Percentiles rank a stretch among this genome's conserved stretches.
These are phyloP conservation scores for Brachyopa scutellaris DNA, from an alignment of 2,888 invertebrate species.

Conservation along the genomic window DNA sequence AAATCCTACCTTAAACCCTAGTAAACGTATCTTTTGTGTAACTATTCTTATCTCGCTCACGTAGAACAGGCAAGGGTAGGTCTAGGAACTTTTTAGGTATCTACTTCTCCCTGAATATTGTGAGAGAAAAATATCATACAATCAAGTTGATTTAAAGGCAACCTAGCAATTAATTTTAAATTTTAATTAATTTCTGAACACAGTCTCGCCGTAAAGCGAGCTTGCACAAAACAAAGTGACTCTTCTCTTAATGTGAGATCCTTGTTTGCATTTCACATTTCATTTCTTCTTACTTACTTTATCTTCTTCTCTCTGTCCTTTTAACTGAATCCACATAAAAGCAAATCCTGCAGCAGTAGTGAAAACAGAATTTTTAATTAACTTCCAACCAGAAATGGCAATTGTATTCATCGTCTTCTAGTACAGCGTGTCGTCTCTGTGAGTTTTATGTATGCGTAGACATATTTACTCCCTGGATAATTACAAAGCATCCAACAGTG, in stretches of 20 bases:
- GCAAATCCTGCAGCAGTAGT: slow-evolving; percentile 17
- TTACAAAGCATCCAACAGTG: background rate
- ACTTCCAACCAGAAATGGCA: slow-evolving; percentile 19
- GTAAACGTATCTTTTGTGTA: too few relatives aligned
- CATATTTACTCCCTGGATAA: slow-evolving; percentile 5
- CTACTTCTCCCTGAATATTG: too few relatives aligned
- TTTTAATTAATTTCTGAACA: slow-evolving; percentile 41
- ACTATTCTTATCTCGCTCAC: too few relatives aligned
- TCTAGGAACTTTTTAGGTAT: too few relatives aligned
- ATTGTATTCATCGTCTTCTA: slow-evolving; percentile 3
- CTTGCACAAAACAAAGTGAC: background rate
- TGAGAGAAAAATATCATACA: too few relatives aligned
- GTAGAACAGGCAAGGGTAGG: too few relatives aligned
- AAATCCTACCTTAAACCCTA: too few relatives aligned
- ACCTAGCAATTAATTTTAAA: slow-evolving; percentile 34
- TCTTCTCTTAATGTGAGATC: slow-evolving; percentile 5
- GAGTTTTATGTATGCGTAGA: background rate
- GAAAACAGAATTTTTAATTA: slow-evolving; percentile 49
- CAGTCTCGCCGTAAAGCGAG: slow-evolving; percentile 1
- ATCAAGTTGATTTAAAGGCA: too few relatives aligned
- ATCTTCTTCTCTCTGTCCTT: background rate
- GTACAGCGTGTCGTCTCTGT: background rate
- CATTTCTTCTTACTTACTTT: slow-evolving; percentile 5
- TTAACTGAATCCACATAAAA: background rate
- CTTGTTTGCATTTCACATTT: slow-evolving; percentile 39